These are phyloP conservation scores for Malurus leucopterus DNA, from an alignment of 2,797 vertebrate species.

Conservation along the genomic window DNA sequence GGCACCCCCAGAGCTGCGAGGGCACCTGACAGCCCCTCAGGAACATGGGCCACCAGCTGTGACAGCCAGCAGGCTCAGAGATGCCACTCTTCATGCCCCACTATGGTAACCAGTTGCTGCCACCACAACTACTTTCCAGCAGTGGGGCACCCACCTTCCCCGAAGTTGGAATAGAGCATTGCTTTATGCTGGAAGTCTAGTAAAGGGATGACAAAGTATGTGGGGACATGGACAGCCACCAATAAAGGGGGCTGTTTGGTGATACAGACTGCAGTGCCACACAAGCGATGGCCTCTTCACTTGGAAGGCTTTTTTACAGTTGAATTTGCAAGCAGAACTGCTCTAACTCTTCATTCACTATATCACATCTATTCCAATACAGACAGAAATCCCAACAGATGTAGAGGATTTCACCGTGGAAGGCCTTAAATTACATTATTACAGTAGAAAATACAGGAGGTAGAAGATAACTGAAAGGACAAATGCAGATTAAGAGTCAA, in stretches of 20 bases:
- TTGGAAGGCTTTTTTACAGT: constrained; percentile 61
- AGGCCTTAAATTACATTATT: constrained; percentile 85
- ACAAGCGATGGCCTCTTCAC: constrained; percentile 26
- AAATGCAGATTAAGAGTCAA: constrained; percentile 73
- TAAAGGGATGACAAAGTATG: not conserved
- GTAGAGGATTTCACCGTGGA: constrained; percentile 77
- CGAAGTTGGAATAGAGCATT: not conserved
- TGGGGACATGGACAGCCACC: not conserved
- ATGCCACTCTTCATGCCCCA: not conserved
- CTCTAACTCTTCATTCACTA: constrained; percentile 57
- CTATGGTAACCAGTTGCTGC: not conserved
- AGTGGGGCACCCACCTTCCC: not conserved
- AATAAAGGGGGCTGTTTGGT: not conserved
- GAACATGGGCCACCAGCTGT: not conserved
- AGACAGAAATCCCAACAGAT: constrained; percentile 75
- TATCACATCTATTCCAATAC: constrained; percentile 69
- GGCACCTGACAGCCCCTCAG: not conserved
- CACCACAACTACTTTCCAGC: not conserved
- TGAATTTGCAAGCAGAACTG: constrained; percentile 76
- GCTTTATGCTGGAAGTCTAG: not conserved
- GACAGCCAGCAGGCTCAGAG: not conserved
- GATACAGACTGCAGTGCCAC: not conserved
- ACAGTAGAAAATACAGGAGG: constrained; percentile 88
- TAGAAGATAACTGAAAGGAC: constrained; percentile 82
- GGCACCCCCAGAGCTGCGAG: not conserved